Percentiles rank a stretch among this genome's conserved stretches.
Evolutionary conservation across 2,113 vertebrate genomes (phyloP).

Genomic region (Chunga burmeisteri): DNA sequence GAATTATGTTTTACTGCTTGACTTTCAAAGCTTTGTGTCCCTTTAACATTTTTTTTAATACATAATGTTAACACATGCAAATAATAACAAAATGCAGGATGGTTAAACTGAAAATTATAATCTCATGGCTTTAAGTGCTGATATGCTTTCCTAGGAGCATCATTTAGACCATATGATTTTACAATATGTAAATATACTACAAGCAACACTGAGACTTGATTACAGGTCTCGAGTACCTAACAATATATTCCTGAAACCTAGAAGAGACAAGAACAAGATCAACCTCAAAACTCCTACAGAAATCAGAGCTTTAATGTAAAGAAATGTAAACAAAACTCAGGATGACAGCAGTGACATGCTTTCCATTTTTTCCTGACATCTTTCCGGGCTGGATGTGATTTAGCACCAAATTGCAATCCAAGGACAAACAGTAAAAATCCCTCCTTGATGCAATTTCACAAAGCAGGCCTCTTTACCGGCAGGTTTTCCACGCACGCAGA

Average conservation of each 20-base stretch:
- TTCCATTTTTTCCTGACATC: neutral
- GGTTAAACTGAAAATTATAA: neutral
- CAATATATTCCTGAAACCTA: neutral
- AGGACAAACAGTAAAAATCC: neutral
- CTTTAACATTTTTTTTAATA: neutral
- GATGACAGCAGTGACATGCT: neutral
- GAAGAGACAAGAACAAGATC: neutral
- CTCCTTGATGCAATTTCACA: neutral
- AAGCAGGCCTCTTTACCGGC: neutral
- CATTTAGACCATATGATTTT: neutral
- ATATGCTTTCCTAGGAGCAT: neutral
- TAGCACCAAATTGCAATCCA: neutral
- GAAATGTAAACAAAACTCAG: neutral
- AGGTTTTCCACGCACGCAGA: neutral
- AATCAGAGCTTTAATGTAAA: neutral
- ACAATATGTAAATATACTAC: neutral
- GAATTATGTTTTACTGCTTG: neutral
- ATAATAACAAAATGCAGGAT: neutral
- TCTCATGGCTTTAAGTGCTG: neutral
- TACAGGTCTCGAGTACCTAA: neutral
- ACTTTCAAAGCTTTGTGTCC: neutral
- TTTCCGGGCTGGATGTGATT: neutral
- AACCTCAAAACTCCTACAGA: neutral
- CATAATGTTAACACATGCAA: neutral
- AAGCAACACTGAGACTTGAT: neutral